Evolutionary conservation across 2,888 invertebrate genomes (phyloP).

Genomic region (Andrena minutula): DNA sequence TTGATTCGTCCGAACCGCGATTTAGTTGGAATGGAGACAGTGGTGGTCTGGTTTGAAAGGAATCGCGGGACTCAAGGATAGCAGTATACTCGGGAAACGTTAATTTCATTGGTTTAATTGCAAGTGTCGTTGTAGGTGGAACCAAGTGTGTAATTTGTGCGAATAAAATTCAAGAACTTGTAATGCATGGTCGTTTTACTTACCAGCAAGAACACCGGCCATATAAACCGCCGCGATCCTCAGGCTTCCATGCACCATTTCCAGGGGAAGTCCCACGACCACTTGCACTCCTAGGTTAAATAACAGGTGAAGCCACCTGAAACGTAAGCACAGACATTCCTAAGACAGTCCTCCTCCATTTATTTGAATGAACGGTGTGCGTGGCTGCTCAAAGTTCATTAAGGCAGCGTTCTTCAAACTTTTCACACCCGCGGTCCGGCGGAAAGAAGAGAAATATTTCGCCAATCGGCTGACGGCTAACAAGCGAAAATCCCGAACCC

Average conservation of each 20-base stretch:
- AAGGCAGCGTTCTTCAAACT: background rate
- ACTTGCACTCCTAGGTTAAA: constrained; percentile 98
- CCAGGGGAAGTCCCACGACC: constrained; percentile 96
- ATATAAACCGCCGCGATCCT: constrained; percentile 95
- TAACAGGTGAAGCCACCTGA: constrained; percentile 95
- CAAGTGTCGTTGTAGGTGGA: too few relatives aligned
- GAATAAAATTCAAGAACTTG: constrained; percentile 15
- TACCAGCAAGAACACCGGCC: constrained; percentile 96
- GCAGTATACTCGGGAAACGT: too few relatives aligned
- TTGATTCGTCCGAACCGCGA: too few relatives aligned
- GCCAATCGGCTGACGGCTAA: too few relatives aligned
- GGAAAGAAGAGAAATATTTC: too few relatives aligned
- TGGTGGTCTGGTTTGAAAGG: too few relatives aligned
- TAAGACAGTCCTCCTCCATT: constrained; percentile 10
- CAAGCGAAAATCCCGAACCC: too few relatives aligned
- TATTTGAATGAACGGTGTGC: constrained; percentile 33
- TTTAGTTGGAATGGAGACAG: too few relatives aligned
- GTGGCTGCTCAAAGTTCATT: constrained; percentile 33
- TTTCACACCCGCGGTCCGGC: too few relatives aligned
- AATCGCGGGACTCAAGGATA: too few relatives aligned
- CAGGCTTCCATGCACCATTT: constrained; percentile 97
- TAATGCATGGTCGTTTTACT: constrained; percentile 76
- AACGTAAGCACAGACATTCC: constrained; percentile 77
- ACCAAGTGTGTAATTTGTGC: background rate
- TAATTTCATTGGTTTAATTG: too few relatives aligned